Evolutionary conservation across 2,888 invertebrate species (phyloP).

Genomic region (Andricus quercusramuli): DNA sequence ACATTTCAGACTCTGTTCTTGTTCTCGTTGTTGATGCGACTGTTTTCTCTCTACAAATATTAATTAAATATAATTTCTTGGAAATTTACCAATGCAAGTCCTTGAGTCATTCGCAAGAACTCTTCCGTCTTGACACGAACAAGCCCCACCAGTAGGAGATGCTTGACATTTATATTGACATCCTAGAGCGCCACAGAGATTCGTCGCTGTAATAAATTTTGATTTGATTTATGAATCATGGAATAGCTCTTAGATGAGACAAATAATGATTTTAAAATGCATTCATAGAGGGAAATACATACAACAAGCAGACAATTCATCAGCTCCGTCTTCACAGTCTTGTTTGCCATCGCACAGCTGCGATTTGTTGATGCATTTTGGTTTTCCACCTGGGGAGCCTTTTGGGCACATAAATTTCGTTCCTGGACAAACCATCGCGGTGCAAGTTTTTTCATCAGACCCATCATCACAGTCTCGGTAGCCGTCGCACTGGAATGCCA

Average conservation of each 20-base stretch:
- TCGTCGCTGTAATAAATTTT: slow-evolving; percentile 83
- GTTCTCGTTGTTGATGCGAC: background rate
- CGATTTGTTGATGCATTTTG: slow-evolving; percentile 92
- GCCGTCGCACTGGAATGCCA: slow-evolving; percentile 91
- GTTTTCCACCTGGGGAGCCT: slow-evolving; percentile 85
- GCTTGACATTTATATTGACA: slow-evolving; percentile 96
- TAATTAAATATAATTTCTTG: background rate
- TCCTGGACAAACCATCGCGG: slow-evolving; percentile 91
- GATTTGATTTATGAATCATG: background rate
- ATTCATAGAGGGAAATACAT: slow-evolving; percentile 79
- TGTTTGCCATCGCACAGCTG: slow-evolving; percentile 94
- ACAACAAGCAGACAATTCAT: slow-evolving; percentile 94
- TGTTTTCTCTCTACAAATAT: background rate
- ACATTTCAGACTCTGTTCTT: background rate
- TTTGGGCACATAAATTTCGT: slow-evolving; percentile 94
- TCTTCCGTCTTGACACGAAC: slow-evolving; percentile 93
- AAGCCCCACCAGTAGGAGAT: slow-evolving; percentile 93
- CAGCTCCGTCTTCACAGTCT: slow-evolving; percentile 95
- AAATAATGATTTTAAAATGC: background rate
- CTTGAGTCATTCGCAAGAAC: slow-evolving; percentile 90
- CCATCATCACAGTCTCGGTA: slow-evolving; percentile 95
- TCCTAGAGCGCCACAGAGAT: slow-evolving; percentile 89
- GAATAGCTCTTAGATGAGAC: background rate
- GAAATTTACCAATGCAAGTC: slow-evolving; percentile 85
- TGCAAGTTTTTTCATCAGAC: slow-evolving; percentile 93